Percentiles rank a stretch among this genome's conserved stretches.
Conservation (phyloP, 1,140 invertebrate species). For the Arion vulgaris region DNA sequence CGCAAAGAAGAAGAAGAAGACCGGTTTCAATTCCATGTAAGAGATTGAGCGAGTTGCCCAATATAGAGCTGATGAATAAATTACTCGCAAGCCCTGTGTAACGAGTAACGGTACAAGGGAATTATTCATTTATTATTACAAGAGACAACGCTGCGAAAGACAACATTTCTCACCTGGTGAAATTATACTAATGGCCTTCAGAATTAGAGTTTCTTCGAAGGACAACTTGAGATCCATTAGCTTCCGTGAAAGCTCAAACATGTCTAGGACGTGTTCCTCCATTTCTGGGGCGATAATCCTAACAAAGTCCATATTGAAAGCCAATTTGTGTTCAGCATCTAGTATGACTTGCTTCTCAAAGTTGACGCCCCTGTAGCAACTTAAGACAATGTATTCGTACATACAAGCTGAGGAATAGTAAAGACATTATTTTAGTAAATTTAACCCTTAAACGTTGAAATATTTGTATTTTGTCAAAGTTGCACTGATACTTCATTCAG, state of each 20-base stretch:
- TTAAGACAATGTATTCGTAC: slow-evolving; percentile 6
- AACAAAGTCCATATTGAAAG: not conserved
- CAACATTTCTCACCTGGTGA: slow-evolving; percentile 15
- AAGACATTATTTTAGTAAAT: not conserved
- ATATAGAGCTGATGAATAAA: no score
- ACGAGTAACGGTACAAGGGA: no score
- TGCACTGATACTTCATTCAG: no score
- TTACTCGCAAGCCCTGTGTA: no score
- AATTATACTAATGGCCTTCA: slow-evolving; percentile 24
- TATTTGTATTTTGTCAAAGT: no score
- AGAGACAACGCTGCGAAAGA: no score
- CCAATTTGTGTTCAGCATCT: slow-evolving; percentile 13
- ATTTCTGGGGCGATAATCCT: not conserved
- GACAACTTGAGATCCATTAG: slow-evolving; percentile 19
- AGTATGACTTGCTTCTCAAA: not conserved
- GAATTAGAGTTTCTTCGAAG: slow-evolving; percentile 14
- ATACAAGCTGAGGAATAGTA: not conserved
- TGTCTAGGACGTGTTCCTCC: not conserved
- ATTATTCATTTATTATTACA: no score
- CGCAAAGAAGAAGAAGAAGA: no score
- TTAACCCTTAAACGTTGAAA: no score
- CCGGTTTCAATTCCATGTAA: no score
- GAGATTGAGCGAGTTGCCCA: no score
- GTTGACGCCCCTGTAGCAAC: not conserved
- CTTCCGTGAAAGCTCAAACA: not conserved